Evolutionary conservation across 2,113 vertebrate species (phyloP).

Genomic region (Perca schrenkii): DNA sequence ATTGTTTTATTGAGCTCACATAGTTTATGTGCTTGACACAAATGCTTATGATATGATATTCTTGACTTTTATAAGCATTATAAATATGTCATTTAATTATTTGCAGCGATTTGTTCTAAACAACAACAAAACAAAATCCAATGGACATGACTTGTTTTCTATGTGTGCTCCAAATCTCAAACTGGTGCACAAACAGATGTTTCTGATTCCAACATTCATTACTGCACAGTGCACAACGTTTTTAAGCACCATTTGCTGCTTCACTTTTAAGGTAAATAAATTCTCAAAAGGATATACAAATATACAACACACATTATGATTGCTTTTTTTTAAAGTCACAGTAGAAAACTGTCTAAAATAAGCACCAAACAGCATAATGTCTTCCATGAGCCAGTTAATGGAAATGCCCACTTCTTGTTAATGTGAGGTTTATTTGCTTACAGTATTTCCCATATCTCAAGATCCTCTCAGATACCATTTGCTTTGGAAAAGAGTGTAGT

Average conservation of each 20-base stretch:
- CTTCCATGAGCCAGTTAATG: conserved; percentile 34
- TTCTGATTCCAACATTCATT: no score
- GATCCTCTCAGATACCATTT: conserved; percentile 65
- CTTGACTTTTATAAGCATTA: conserved; percentile 12
- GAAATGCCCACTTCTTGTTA: conserved; percentile 54
- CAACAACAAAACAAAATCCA: background rate
- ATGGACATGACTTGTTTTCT: background rate
- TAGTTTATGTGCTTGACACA: conserved; percentile 23
- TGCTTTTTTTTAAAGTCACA: conserved; percentile 2
- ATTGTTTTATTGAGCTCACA: conserved; percentile 12
- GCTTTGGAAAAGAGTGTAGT: conserved; percentile 45
- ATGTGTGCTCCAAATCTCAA: background rate
- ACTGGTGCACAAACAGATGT: no score
- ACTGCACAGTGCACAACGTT: background rate
- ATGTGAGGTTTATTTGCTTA: conserved; percentile 46
- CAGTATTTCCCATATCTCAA: conserved; percentile 35
- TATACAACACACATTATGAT: background rate
- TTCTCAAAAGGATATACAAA: background rate
- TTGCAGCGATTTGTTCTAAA: background rate
- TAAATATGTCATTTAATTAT: background rate
- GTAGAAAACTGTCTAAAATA: conserved; percentile 27
- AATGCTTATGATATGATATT: conserved; percentile 31
- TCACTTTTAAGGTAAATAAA: background rate
- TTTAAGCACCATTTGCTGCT: conserved; percentile 14
- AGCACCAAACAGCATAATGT: conserved; percentile 36